These are phyloP conservation scores for Drosophila eugracilis DNA, from an alignment of 1,140 invertebrate genomes.

Conservation along the genomic window DNA sequence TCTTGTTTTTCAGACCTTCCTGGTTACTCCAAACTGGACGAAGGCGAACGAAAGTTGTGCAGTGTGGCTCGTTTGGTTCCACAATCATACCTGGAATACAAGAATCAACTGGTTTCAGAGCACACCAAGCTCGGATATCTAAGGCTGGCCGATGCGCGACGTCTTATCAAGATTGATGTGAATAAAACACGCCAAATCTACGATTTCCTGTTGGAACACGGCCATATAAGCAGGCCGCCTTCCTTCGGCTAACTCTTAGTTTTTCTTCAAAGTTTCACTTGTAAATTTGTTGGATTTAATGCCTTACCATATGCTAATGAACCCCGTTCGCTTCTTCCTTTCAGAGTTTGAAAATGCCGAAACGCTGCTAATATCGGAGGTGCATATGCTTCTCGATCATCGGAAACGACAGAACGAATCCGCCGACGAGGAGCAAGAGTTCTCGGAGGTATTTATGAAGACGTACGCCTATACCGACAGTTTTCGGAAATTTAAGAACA, in stretches of 20 bases:
- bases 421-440: slow-evolving; percentile 98
- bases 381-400: slow-evolving; percentile 98
- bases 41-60: slow-evolving; percentile 91
- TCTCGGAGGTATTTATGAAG: slow-evolving; percentile 99
- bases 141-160: slow-evolving; percentile 91
- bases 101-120: slow-evolving; percentile 90
- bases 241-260: slow-evolving; percentile 47
- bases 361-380: slow-evolving; percentile 98
- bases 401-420: slow-evolving; percentile 98
- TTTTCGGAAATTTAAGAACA: slow-evolving; percentile 98
- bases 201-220: slow-evolving; percentile 91
- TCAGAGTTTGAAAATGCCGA: slow-evolving; percentile 99
- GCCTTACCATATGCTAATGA: background rate
- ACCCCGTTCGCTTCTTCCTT: slow-evolving; percentile 65
- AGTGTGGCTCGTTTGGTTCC: slow-evolving; percentile 91
- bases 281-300: slow-evolving; percentile 51
- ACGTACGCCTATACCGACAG: slow-evolving; percentile 98
- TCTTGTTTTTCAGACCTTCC: slow-evolving; percentile 87
- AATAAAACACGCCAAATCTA: slow-evolving; percentile 96
- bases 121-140: slow-evolving; percentile 90
- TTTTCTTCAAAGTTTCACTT: slow-evolving; percentile 55
- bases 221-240: slow-evolving; percentile 88
- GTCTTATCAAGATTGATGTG: slow-evolving; percentile 95
- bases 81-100: slow-evolving; percentile 91
- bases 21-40: slow-evolving; percentile 90